Base-by-base conservation (phyloP, 2,888 invertebrate species). In the Synergus umbraculus region DNA sequence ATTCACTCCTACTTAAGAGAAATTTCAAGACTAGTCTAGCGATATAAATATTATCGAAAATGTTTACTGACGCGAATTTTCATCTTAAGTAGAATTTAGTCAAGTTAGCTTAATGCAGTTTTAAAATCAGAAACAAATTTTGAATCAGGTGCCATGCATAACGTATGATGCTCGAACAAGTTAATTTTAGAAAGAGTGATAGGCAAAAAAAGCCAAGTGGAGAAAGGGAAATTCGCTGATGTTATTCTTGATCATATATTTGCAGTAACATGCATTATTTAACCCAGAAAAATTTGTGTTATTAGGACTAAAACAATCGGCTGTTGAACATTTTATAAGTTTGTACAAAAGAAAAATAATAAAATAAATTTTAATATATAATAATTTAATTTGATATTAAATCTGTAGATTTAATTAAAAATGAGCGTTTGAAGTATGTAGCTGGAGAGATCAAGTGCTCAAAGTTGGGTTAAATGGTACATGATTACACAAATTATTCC, bases 101-200 rank as follows among this genome's bases (percentile, higher is more conserved):
- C 15, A 69, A 22, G 29, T 46, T 49, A 69, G 69, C 46, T 49
- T 13, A 69, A 46, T 44, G 44, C 12, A 44, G 15, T 15, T 22
- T 46, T n/a, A 69, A 46, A 49, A 29, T 22, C 64, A 7, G 29
- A 46, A 15, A 69, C 15, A 69, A 49, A 54, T 73, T 54, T 73
- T 49, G 37, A 73, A 54, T 73, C n/a, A 46, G 46, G 49, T 73
- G 73, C 46, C 69, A 69, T 69, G 69, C 69, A 69, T 46, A 13
- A 29, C 43, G 22, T 44, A 66, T 66, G 66, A 66, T 44, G 66
- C 22, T 66, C 18, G 29, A 66, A 66, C 18, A 44, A 43, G 43
- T 43, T 66, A 66, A 44, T 18, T 43, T 44, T 44, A 66, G 43
- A 44, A 66, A n/a, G n/a, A 54, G 43, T 12, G 18, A 66, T 44